These are phyloP conservation scores for Synodontis membranacea DNA, from an alignment of 2,113 vertebrate genomes.

Conservation along the genomic window DNA sequence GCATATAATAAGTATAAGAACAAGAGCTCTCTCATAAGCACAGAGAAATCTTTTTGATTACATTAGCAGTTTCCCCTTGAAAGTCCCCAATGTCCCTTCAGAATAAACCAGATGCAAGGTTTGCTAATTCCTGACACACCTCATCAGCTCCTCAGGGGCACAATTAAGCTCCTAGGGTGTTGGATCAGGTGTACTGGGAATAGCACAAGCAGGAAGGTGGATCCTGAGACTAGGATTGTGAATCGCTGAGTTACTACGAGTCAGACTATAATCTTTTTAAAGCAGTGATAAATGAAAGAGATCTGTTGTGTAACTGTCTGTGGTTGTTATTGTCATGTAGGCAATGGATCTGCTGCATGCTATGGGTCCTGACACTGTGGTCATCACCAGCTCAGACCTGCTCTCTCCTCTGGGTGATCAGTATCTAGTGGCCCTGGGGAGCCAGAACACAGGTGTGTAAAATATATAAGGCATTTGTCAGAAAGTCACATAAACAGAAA, in stretches of 20 bases:
- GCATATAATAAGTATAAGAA: no score
- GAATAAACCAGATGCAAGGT: not conserved
- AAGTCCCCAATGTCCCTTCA: not conserved
- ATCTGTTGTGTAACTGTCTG: not conserved
- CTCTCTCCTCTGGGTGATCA: slow-evolving; percentile 78
- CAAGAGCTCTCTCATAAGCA: not conserved
- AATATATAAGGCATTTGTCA: not conserved
- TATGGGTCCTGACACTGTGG: slow-evolving; percentile 94
- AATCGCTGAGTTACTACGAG: not conserved
- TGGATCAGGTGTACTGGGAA: no score
- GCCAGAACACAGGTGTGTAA: slow-evolving; percentile 81
- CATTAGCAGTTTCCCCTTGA: not conserved
- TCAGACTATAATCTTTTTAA: not conserved
- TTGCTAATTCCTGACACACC: not conserved
- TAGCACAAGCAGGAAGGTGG: not conserved
- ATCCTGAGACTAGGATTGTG: not conserved
- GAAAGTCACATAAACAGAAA: not conserved
- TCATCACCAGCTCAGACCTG: slow-evolving; percentile 94
- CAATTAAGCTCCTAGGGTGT: not conserved
- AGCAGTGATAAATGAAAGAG: not conserved
- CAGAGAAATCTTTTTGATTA: not conserved
- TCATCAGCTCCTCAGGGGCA: not conserved
- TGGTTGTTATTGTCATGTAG: slow-evolving; percentile 63
- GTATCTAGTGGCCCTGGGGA: slow-evolving; percentile 88
- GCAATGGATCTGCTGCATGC: slow-evolving; percentile 93